Conservation (phyloP, 2,797 vertebrate genomes). For the Acanthornis magna region DNA sequence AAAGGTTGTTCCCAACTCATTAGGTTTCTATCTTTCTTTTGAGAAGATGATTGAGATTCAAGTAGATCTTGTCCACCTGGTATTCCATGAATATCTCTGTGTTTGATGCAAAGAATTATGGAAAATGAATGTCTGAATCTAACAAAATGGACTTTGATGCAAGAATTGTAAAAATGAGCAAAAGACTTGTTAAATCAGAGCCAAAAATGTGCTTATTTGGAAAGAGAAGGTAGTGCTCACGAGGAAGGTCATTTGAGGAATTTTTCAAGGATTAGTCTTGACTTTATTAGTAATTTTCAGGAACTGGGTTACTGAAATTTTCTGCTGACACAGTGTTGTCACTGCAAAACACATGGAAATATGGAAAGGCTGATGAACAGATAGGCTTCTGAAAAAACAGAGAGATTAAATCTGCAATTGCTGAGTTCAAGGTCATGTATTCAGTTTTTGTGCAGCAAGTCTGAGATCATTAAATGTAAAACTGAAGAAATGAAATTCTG, state of each 20-base stretch:
- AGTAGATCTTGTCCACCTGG: not conserved
- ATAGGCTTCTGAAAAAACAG: not conserved
- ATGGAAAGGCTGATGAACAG: not conserved
- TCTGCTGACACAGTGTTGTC: not conserved
- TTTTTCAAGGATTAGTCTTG: not conserved
- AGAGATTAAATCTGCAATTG: not conserved
- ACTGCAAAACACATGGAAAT: not conserved
- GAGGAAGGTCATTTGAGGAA: not conserved
- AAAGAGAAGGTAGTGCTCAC: not conserved
- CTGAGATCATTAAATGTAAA: not conserved
- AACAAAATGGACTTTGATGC: not conserved
- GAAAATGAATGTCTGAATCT: not conserved
- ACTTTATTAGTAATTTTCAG: not conserved
- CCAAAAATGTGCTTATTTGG: not conserved
- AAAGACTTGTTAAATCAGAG: not conserved
- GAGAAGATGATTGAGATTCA: not conserved
- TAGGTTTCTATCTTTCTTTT: not conserved
- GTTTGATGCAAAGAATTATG: not conserved
- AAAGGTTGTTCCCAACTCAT: not conserved
- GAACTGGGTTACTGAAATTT: not conserved
- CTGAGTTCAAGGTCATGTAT: not conserved
- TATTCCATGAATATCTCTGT: not conserved
- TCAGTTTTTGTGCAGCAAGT: not conserved
- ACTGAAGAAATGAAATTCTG: not conserved
- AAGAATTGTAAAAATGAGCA: not conserved